These are phyloP conservation scores for Brachionus plicatilis DNA, from an alignment of 1,140 invertebrate genomes.

Conservation along the genomic window DNA sequence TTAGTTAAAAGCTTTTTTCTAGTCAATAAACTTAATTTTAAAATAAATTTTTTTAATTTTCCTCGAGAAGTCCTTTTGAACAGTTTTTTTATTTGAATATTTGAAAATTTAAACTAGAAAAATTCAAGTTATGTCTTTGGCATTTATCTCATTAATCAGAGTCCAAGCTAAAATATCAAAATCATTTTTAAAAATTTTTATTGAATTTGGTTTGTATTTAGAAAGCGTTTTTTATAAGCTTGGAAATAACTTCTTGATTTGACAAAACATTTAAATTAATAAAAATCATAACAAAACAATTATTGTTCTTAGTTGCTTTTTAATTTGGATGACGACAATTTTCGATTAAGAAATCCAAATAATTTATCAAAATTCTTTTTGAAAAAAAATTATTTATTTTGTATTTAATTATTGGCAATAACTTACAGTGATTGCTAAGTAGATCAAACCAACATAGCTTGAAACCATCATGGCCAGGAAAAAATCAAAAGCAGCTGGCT, in stretches of 20 bases:
- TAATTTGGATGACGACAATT: background rate
- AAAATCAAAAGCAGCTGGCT: slow-evolving; percentile 93
- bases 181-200: background rate
- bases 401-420: background rate
- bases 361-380: background rate
- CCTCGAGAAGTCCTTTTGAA: too few species aligned
- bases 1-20: background rate
- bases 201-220: background rate
- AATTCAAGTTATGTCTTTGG: background rate
- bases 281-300: background rate
- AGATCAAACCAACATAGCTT: slow-evolving; percentile 73
- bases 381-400: background rate
- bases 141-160: too few species aligned
- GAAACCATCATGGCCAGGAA: slow-evolving; percentile 79
- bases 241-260: background rate
- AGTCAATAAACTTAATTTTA: background rate
- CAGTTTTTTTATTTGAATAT: background rate
- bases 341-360: slow-evolving; percentile 13
- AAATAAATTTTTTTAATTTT: background rate
- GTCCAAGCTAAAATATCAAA: too few species aligned
- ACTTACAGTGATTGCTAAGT: slow-evolving; percentile 69
- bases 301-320: background rate
- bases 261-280: background rate
- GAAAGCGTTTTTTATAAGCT: background rate
- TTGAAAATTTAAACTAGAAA: background rate